Percentiles rank a stretch among this genome's conserved stretches.
phyloP scores from a whole-genome alignment of 2,113 vertebrate genomes.

The Cervus canadensis region DNA sequence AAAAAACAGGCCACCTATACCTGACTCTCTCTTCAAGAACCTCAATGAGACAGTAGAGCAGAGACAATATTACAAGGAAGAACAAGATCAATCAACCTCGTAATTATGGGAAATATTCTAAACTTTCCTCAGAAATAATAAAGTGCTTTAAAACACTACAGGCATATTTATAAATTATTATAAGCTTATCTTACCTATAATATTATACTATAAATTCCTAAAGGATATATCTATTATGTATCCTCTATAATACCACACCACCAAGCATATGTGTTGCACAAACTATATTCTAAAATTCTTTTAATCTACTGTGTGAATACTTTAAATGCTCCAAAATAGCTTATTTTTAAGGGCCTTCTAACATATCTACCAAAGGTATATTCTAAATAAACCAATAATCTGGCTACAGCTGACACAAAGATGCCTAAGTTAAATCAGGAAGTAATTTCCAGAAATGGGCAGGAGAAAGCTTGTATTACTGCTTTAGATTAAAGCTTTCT shows the following conservation, averaged over 20 bases:
- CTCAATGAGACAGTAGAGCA: not conserved
- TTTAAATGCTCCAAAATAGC: not conserved
- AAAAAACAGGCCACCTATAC: not conserved
- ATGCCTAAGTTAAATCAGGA: not conserved
- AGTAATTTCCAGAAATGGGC: slow-evolving; percentile 15
- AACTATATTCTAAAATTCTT: not conserved
- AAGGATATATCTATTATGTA: not conserved
- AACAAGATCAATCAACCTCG: not conserved
- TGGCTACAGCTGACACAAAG: not conserved
- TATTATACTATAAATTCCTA: not conserved
- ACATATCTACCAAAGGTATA: not conserved
- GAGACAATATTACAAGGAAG: not conserved
- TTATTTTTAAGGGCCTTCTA: slow-evolving; percentile 29
- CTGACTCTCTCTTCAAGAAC: not conserved
- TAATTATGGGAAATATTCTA: slow-evolving; percentile 29
- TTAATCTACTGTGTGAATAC: not conserved
- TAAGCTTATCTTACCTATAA: not conserved
- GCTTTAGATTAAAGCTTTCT: slow-evolving; percentile 16
- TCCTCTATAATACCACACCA: not conserved
- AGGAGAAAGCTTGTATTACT: not conserved
- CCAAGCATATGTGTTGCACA: not conserved
- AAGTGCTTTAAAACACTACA: not conserved
- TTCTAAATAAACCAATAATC: slow-evolving; percentile 6
- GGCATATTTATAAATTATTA: not conserved
- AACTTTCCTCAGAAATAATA: not conserved